Evolutionary conservation across 2,797 vertebrate species (phyloP).

Genomic region (Aldrovandia affinis): DNA sequence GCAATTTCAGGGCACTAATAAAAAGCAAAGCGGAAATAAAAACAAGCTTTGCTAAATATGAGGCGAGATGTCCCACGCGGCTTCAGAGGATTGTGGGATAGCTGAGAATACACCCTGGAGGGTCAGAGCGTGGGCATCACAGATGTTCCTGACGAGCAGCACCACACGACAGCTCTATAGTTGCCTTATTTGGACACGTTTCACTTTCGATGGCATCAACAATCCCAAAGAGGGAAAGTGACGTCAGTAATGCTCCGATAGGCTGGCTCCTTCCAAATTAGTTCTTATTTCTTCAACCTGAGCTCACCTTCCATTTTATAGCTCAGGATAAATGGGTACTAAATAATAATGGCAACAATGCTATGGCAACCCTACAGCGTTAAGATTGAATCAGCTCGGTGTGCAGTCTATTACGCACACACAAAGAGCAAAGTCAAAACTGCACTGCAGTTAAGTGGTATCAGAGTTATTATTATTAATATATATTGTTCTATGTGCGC

Average conservation of each 20-base stretch:
- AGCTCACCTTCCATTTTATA: not conserved
- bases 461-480: not conserved
- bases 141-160: not conserved
- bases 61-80: no score
- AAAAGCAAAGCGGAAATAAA: not conserved
- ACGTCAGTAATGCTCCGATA: not conserved
- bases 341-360: not conserved
- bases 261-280: not conserved
- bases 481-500: no score
- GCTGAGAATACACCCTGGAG: not conserved
- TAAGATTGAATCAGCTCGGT: not conserved
- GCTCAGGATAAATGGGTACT: not conserved
- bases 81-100: not conserved
- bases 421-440: not conserved
- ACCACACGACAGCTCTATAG: not conserved
- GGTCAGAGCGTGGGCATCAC: not conserved
- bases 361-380: not conserved
- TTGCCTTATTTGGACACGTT: not conserved
- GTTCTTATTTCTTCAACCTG: not conserved
- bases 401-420: not conserved
- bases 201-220: not conserved
- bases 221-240: not conserved
- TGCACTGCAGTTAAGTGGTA: not conserved
- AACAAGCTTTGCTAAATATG: not conserved
- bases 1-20: not conserved